Conservation (phyloP, 2,113 vertebrate genomes). For the Neogobius melanostomus region DNA sequence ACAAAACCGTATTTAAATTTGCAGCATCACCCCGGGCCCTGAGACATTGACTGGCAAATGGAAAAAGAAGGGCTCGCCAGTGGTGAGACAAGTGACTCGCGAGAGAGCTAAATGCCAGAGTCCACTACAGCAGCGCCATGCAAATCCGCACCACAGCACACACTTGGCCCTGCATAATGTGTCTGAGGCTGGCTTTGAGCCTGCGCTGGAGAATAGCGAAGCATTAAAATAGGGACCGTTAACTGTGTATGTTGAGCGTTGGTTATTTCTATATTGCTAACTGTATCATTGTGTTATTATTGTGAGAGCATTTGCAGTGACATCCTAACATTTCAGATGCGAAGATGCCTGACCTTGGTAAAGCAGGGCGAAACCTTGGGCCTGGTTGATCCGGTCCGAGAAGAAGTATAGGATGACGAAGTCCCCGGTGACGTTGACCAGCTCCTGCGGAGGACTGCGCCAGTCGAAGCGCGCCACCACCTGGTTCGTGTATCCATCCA, state of each 20-base stretch:
- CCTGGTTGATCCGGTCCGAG: slow-evolving; percentile 92
- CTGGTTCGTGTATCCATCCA: slow-evolving; percentile 87
- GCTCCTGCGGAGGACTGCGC: slow-evolving; percentile 81
- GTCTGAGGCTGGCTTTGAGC: neutral
- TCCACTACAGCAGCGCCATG: slow-evolving; percentile 20
- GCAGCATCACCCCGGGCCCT: slow-evolving; percentile 38
- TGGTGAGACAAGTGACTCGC: slow-evolving; percentile 26
- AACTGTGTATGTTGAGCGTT: too few species aligned
- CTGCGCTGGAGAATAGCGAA: too few species aligned
- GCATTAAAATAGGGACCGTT: too few species aligned
- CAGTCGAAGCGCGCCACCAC: slow-evolving; percentile 90
- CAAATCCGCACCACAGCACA: slow-evolving; percentile 36
- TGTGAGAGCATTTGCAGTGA: too few species aligned
- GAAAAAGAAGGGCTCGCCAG: slow-evolving; percentile 46
- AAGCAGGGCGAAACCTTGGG: slow-evolving; percentile 90
- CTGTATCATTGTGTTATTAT: too few species aligned
- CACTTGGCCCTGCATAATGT: slow-evolving; percentile 46
- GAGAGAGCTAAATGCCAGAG: slow-evolving; percentile 15
- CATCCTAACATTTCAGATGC: too few species aligned
- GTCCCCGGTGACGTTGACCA: slow-evolving; percentile 88
- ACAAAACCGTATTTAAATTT: slow-evolving; percentile 56
- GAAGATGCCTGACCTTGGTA: slow-evolving; percentile 82
- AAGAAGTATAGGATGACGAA: slow-evolving; percentile 95
- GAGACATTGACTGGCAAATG: slow-evolving; percentile 61
- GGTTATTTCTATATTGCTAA: too few species aligned